These are phyloP conservation scores for Ispidina lecontei DNA, from an alignment of 2,797 vertebrate genomes.

Conservation along the genomic window DNA sequence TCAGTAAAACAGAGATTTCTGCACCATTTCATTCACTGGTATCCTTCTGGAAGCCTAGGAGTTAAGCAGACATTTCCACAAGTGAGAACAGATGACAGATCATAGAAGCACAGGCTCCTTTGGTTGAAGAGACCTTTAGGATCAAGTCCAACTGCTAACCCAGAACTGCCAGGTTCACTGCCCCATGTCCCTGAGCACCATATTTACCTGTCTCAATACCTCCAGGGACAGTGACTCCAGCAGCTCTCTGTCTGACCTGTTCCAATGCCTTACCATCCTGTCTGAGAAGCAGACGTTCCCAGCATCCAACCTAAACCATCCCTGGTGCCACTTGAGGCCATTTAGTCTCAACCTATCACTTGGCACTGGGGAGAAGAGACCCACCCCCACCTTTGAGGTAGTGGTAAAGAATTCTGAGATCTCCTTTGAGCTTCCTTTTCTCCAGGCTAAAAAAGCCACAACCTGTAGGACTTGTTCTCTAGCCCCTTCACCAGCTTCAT, in stretches of 20 bases:
- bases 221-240: not conserved
- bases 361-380: not conserved
- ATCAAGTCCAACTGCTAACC: not conserved
- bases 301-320: not conserved
- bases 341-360: not conserved
- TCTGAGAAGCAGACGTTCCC: not conserved
- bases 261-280: not conserved
- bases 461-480: not conserved
- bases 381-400: not conserved
- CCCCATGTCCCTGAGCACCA: not conserved
- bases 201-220: not conserved
- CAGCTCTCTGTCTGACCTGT: not conserved
- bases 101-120: not conserved
- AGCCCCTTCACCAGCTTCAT: not conserved
- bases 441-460: not conserved
- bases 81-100: not conserved
- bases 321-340: not conserved
- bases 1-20: not conserved
- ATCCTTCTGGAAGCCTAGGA: not conserved
- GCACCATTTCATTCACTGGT: not conserved
- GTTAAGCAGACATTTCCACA: not conserved
- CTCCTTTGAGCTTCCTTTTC: not conserved
- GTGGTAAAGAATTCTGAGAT: not conserved
- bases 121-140: not conserved
- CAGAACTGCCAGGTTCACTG: not conserved